Base-by-base conservation (phyloP, 1,140 invertebrate species). In the Cecropterus lyciades region DNA sequence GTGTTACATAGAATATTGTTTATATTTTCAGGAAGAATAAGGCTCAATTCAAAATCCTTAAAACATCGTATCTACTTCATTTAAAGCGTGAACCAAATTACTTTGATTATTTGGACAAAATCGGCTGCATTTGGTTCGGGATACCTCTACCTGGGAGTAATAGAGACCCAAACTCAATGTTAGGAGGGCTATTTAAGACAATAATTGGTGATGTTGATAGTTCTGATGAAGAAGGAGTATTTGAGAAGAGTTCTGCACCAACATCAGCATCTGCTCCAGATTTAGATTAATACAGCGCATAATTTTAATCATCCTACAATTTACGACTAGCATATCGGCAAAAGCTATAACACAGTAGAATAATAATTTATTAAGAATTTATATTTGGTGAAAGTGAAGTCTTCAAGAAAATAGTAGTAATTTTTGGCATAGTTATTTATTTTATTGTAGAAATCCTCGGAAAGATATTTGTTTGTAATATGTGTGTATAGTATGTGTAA, bases 1-100 rank as follows among this genome's bases (percentile, higher is more conserved):
- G 10, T 11, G n/a, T 37, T 37, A 46, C 15, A n/a, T n/a, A n/a
- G n/a, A 46, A 46, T 46, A 46, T 10, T 9, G 10, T 46, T 16
- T 42, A 20, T 42, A 42, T 15, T 85, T 88, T 66, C 85, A 91
- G 89, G 67, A 85, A 75, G 82, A 77, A 88, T 68, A 67, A 70
- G 20, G 68, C 66, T 33, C 85, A 89, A 72, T 92, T 92, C 70
- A 79, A 83, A 80, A 75, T 81, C 49, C 64, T 92, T 69, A 82
- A 82, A 63, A 80, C 72, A 48, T 85, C 80, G 70, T 92, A 90
- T 83, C 82, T 80, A 51, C 80, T 85, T 70, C 87, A 81, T 75
- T 80, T 92, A 79, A 88, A 84, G 65, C 79, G 89, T 59, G 89
- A 92, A 72, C 85, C 86, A 20, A 89, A 87, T 66, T 90, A 89